Percentiles rank a stretch among this genome's conserved stretches.
Evolutionary conservation across 2,113 vertebrate genomes (phyloP).

Genomic region (Petromus typicus): DNA sequence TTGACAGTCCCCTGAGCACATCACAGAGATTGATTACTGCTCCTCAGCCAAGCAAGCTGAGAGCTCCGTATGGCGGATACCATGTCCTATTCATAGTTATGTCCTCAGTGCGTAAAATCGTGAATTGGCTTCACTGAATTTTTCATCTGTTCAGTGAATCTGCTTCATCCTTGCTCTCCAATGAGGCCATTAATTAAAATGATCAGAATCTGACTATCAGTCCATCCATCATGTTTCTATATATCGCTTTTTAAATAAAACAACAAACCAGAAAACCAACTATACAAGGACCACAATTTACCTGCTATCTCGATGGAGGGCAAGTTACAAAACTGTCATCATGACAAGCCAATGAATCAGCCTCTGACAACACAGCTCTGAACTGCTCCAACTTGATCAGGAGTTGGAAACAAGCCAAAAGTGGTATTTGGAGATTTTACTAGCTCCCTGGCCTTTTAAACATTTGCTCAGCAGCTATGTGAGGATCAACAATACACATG

Average conservation of each 20-base stretch:
- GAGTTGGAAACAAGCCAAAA: conserved; percentile 20
- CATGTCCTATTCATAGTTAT: background rate
- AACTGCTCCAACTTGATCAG: background rate
- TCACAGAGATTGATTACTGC: background rate
- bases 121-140: background rate
- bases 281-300: background rate
- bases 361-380: background rate
- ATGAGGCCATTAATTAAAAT: background rate
- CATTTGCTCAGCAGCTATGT: conserved; percentile 41
- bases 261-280: background rate
- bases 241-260: background rate
- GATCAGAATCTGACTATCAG: background rate
- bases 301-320: background rate
- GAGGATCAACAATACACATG: background rate
- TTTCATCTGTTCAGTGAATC: background rate
- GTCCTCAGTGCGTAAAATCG: background rate
- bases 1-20: background rate
- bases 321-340: background rate
- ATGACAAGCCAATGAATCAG: background rate
- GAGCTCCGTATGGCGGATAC: background rate
- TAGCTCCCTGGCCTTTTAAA: background rate
- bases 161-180: background rate
- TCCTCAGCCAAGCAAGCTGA: background rate
- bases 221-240: background rate
- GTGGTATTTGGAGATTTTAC: background rate